Evolutionary conservation across 2,888 invertebrate species (phyloP), one percentile per base, ranked within the genome.

Genomic region (Drosophila kambysellisi): DNA sequence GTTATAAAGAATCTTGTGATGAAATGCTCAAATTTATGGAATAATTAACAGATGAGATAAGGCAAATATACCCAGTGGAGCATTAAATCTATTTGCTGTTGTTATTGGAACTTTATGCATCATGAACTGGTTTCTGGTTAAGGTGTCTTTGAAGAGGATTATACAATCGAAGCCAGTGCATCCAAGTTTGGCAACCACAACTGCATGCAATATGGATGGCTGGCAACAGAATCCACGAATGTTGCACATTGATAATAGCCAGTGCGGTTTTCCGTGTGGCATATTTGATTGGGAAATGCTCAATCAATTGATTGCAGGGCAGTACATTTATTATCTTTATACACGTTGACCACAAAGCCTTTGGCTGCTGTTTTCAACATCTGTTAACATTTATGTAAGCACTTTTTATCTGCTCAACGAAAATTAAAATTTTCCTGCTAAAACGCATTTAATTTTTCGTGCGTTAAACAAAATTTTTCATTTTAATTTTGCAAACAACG

Each of bases 231-330:
- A 32, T 33, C 15, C 25, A 17, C 0, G 46, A 25, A 15, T 17
- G 37, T 41, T 32, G 50, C 12, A 30, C 46, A 20, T 58, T 61
- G 37, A 48, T 54, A 51, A 64, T 33, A 25, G 51, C 29, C 52
- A 64, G 11, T 51, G 52, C 29, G 58, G 67, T 51, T 65, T 39
- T 43, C 41, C 25, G 30, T 25, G 30, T 72, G 46, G 74, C 65
- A 77, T 67, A 59, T 74, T 82, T 82, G 79, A 82, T 82, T 79
- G 71, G 53, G 35, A 67, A 79, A 72, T 81, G 62, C 50, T 57
- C 59, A 74, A 78, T 78, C 67, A 71, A 67, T 59, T 65, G 67
- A 59, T 67, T 57, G 37, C 33, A 46, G 52, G 39, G 33, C 30
- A 58, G 56, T 56, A 37, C 17, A 52, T 63, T 66, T 66, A 57